phyloP scores from a whole-genome alignment of 2,113 vertebrate species.

The Gymnorhina tibicen region DNA sequence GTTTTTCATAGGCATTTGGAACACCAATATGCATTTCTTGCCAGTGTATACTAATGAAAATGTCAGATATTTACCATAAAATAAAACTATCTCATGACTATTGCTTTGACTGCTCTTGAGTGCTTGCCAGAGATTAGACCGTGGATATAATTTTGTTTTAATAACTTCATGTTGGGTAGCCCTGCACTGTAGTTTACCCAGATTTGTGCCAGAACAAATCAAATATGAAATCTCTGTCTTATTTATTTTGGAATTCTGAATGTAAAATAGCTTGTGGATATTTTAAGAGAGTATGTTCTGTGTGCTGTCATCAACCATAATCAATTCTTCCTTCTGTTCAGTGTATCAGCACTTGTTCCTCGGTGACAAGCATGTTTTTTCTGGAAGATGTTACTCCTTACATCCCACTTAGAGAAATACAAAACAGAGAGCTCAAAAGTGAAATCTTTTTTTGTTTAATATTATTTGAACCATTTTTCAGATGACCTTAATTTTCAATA shows the following conservation, averaged over 20 bases:
- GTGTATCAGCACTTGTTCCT: background rate
- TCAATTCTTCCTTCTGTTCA: background rate
- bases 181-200: background rate
- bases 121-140: constrained; percentile 18
- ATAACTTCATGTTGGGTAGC: background rate
- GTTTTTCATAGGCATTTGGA: background rate
- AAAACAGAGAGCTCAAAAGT: background rate
- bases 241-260: constrained; percentile 21
- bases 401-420: background rate
- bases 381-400: background rate
- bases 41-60: background rate
- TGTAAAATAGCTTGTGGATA: constrained; percentile 13
- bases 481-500: background rate
- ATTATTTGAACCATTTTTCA: background rate
- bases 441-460: background rate
- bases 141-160: constrained; percentile 15
- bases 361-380: background rate
- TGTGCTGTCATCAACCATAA: background rate
- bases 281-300: background rate
- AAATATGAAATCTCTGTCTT: background rate
- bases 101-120: constrained; percentile 14
- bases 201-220: constrained; percentile 20
- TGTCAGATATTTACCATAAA: constrained; percentile 7
- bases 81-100: background rate
- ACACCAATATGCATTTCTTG: background rate